phyloP scores from a whole-genome alignment of 2,888 invertebrate genomes.

The Liodrosophila aerea region DNA sequence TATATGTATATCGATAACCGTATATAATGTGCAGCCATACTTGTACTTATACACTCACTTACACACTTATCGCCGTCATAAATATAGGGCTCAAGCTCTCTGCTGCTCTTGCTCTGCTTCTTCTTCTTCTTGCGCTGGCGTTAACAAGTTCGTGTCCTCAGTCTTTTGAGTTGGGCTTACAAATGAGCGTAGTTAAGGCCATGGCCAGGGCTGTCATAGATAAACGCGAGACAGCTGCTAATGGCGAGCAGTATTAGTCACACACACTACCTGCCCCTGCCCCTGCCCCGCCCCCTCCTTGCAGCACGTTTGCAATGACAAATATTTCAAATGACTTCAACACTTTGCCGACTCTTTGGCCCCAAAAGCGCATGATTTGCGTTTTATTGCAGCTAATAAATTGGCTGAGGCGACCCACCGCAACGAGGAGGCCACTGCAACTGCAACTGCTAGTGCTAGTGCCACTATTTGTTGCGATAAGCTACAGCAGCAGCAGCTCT shows the following conservation, averaged over 20 bases:
- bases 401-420: slow-evolving; percentile 71
- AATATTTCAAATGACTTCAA: slow-evolving; percentile 79
- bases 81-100: slow-evolving; percentile 37
- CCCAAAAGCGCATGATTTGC: slow-evolving; percentile 62
- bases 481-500: slow-evolving; percentile 13
- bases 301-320: no score
- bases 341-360: slow-evolving; percentile 62
- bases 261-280: slow-evolving; percentile 11
- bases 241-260: slow-evolving; percentile 24
- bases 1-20: no score
- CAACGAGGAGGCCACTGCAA: slow-evolving; percentile 27
- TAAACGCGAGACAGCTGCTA: slow-evolving; percentile 56
- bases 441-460: slow-evolving; percentile 5
- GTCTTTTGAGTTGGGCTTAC: slow-evolving; percentile 41
- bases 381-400: slow-evolving; percentile 79
- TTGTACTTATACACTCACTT: slow-evolving; percentile 2
- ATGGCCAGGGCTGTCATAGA: slow-evolving; percentile 65
- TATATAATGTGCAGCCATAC: no score
- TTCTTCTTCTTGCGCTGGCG: background rate
- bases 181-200: slow-evolving; percentile 63
- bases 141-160: no score
- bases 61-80: slow-evolving; percentile 52
- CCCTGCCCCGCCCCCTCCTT: background rate
- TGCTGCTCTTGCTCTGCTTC: background rate
- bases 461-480: slow-evolving; percentile 68